A percentile compares a stretch with the other conserved stretches of the same genome.
These are phyloP conservation scores for Megaceryle torquata DNA, from an alignment of 2,113 vertebrate genomes.

Conservation along the genomic window DNA sequence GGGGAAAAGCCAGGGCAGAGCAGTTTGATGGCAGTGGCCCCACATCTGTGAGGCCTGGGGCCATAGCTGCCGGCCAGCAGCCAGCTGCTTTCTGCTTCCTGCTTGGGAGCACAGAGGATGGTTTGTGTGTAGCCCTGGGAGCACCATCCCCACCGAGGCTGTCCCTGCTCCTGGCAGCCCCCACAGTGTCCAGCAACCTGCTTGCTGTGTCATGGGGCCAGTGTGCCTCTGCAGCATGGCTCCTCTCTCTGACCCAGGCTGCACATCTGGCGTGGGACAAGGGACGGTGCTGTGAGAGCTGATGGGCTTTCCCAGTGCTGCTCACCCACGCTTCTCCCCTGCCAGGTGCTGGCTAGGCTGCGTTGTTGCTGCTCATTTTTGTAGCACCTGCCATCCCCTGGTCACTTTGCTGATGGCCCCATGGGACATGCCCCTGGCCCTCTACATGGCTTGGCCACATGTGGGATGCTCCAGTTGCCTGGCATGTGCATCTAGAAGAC, in stretches of 20 bases:
- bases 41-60: accelerated
- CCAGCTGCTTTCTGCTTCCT: neutral
- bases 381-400: accelerated
- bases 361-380: neutral
- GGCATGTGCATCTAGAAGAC: neutral
- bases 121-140: neutral
- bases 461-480: neutral
- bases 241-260: neutral
- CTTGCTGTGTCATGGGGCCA: accelerated
- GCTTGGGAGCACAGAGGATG: neutral
- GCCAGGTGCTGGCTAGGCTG: neutral
- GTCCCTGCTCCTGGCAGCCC: neutral
- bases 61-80: neutral
- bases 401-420: accelerated
- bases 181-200: accelerated
- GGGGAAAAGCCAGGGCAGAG: neutral
- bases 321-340: neutral
- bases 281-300: accelerated
- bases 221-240: accelerated
- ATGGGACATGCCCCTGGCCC: neutral
- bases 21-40: neutral
- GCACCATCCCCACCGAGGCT: accelerated
- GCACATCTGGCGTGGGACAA: accelerated
- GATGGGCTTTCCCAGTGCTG: neutral
- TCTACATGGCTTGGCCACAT: neutral